Conservation (phyloP, 2,888 invertebrate genomes). For the Scaeva pyrastri region DNA sequence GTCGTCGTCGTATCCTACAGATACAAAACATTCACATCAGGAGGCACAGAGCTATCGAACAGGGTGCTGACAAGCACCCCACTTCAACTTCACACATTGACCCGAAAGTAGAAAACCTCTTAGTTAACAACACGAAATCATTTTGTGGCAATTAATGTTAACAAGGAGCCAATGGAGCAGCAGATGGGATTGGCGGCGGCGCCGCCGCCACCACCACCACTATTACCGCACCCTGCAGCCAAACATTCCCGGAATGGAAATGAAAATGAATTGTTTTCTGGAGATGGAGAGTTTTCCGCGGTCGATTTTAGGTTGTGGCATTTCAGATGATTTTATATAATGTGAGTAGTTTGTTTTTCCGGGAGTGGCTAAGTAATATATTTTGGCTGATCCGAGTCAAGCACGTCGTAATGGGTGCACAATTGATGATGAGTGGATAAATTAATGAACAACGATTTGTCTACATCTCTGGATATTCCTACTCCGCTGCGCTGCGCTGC, state of each 20-base stretch:
- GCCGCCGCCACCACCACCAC: constrained; percentile 21
- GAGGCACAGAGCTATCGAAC: constrained; percentile 33
- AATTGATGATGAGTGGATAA: constrained; percentile 82
- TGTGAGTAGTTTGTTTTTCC: constrained; percentile 46
- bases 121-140: constrained; percentile 74
- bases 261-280: constrained; percentile 61
- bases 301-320: constrained; percentile 19
- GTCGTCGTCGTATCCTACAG: no score
- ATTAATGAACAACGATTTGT: constrained; percentile 83
- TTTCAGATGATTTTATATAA: constrained; percentile 48
- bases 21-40: not conserved
- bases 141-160: constrained; percentile 76
- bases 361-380: constrained; percentile 53
- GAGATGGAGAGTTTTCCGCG: constrained; percentile 42
- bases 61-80: constrained; percentile 69
- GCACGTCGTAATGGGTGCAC: constrained; percentile 55
- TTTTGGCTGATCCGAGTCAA: constrained; percentile 15
- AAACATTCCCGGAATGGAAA: constrained; percentile 39
- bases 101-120: constrained; percentile 69
- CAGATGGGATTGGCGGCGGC: constrained; percentile 53
- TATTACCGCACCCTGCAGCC: constrained; percentile 47
- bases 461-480: constrained; percentile 61
- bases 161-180: constrained; percentile 75
- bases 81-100: constrained; percentile 74
- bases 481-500: not conserved